A percentile compares a stretch with the other conserved stretches of the same genome.
Evolutionary conservation across 2,888 invertebrate species (phyloP).

Genomic region (Mythimna pallens): DNA sequence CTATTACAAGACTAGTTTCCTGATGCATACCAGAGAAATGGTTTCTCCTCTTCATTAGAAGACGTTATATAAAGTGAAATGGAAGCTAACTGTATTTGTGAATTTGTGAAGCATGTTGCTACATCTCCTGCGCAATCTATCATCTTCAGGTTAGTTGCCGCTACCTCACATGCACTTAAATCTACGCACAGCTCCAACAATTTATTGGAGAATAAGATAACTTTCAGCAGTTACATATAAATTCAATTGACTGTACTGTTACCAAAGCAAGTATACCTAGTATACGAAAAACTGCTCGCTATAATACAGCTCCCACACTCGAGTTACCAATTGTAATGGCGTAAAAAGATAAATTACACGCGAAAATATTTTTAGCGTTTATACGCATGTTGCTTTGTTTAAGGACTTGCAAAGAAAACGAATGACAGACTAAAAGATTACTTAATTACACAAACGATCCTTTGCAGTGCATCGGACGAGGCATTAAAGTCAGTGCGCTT

Average conservation of each 20-base stretch:
- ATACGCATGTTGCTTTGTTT: slow-evolving; percentile 12
- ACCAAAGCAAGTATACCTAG: slow-evolving; percentile 20
- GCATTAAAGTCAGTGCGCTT: slow-evolving; percentile 68
- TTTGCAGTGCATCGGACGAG: slow-evolving; percentile 50
- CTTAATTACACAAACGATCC: slow-evolving; percentile 65
- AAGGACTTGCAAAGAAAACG: slow-evolving; percentile 33
- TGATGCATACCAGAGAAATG: slow-evolving; percentile 62
- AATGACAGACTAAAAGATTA: slow-evolving; percentile 61
- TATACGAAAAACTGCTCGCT: slow-evolving; percentile 28
- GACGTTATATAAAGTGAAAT: slow-evolving; percentile 54
- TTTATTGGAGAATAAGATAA: neutral
- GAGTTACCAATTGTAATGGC: slow-evolving; percentile 44
- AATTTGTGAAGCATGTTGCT: slow-evolving; percentile 27
- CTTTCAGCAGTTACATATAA: neutral
- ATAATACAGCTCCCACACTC: slow-evolving; percentile 50
- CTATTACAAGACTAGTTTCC: slow-evolving; percentile 72
- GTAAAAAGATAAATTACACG: slow-evolving; percentile 45
- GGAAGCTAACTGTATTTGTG: slow-evolving; percentile 35
- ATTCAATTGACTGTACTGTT: slow-evolving; percentile 21
- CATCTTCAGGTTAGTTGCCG: neutral
- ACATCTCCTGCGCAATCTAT: slow-evolving; percentile 16
- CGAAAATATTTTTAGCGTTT: slow-evolving; percentile 41
- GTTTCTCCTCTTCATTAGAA: slow-evolving; percentile 52
- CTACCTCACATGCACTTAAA: neutral
- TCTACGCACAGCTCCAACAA: neutral